These are phyloP conservation scores for Enteromius radiatus DNA, from an alignment of 2,797 vertebrate genomes.

Conservation along the genomic window DNA sequence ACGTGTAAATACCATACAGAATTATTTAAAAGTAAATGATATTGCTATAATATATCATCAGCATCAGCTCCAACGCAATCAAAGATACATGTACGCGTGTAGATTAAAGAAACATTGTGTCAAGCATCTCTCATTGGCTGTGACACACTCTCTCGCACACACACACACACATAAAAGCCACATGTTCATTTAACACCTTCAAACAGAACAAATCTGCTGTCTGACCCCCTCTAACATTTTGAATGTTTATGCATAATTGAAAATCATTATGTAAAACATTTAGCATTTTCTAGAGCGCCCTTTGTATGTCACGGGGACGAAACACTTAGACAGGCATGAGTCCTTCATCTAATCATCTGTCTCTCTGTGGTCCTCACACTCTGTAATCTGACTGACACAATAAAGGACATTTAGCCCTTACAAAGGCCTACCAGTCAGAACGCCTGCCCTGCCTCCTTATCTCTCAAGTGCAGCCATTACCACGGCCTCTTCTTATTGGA, in stretches of 20 bases:
- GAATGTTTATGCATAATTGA: slow-evolving; percentile 51
- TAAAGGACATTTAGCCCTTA: slow-evolving; percentile 64
- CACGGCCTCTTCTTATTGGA: slow-evolving; percentile 79
- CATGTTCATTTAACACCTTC: slow-evolving; percentile 37
- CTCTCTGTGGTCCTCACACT: slow-evolving; percentile 32
- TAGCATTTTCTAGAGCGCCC: slow-evolving; percentile 22
- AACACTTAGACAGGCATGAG: slow-evolving; percentile 32
- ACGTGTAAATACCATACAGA: no score
- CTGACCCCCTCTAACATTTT: slow-evolving; percentile 25
- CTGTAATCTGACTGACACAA: slow-evolving; percentile 69
- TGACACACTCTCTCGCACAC: neutral
- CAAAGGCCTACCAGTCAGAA: slow-evolving; percentile 63
- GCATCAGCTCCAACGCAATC: neutral
- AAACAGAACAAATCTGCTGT: slow-evolving; percentile 31
- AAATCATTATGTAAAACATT: slow-evolving; percentile 44
- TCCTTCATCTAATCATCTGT: slow-evolving; percentile 43
- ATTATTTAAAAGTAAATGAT: no score
- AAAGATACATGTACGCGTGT: neutral
- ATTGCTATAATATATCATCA: no score
- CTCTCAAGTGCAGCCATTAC: slow-evolving; percentile 77
- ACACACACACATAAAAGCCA: neutral
- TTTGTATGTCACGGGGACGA: slow-evolving; percentile 11
- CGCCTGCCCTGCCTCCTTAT: slow-evolving; percentile 66
- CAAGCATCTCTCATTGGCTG: neutral
- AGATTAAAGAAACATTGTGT: slow-evolving; percentile 6